Percentiles rank a stretch among this genome's conserved stretches.
Evolutionary conservation across 2,797 vertebrate species (phyloP).

Genomic region (Buceros bicornis): DNA sequence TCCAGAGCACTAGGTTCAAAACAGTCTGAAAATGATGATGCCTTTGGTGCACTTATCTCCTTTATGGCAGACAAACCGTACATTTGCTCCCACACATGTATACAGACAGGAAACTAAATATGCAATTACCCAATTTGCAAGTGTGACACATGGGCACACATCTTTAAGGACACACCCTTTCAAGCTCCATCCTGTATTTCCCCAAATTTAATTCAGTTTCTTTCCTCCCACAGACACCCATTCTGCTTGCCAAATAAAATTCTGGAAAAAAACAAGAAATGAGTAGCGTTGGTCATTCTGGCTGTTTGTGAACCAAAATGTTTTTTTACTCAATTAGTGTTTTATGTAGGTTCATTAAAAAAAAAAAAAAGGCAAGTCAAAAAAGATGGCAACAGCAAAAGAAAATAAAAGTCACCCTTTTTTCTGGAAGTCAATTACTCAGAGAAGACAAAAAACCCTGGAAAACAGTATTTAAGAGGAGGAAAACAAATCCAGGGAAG

Average conservation of each 20-base stretch:
- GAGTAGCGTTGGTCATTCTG: not conserved
- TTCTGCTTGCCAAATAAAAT: slow-evolving; percentile 64
- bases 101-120: slow-evolving; percentile 64
- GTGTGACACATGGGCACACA: slow-evolving; percentile 60
- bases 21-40: slow-evolving; percentile 16
- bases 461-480: not conserved
- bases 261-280: slow-evolving; percentile 64
- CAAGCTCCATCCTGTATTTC: slow-evolving; percentile 46
- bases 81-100: slow-evolving; percentile 71
- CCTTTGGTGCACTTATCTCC: not conserved
- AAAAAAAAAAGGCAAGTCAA: not conserved
- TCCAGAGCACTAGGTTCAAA: slow-evolving; percentile 45
- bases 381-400: not conserved
- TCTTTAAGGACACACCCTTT: slow-evolving; percentile 47
- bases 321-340: slow-evolving; percentile 31
- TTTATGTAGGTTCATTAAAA: not conserved
- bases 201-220: slow-evolving; percentile 53
- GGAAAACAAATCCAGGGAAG: slow-evolving; percentile 33
- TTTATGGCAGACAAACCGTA: slow-evolving; percentile 45
- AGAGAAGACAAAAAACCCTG: not conserved
- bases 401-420: not conserved
- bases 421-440: slow-evolving; percentile 35
- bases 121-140: slow-evolving; percentile 65
- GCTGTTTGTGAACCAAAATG: slow-evolving; percentile 35
- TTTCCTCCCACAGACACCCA: slow-evolving; percentile 59